Percentiles rank a stretch among this genome's conserved stretches.
phyloP scores from a whole-genome alignment of 2,888 invertebrate genomes.

The Carterocephalus palaemon region DNA sequence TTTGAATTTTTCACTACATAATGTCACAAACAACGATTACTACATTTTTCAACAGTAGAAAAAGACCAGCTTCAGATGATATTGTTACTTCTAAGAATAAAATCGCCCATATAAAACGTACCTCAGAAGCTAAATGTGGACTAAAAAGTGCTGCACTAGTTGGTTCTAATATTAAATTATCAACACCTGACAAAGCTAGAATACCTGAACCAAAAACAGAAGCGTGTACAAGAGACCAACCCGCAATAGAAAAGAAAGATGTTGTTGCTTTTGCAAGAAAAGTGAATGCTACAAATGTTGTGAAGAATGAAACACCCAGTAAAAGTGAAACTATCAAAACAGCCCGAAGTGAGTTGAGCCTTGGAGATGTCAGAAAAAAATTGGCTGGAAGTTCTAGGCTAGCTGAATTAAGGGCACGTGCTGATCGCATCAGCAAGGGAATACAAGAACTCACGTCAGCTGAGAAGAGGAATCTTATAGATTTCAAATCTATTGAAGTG shows the following conservation, averaged over 20 bases:
- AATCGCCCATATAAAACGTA: slow-evolving; percentile 53
- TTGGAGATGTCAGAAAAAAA: slow-evolving; percentile 84
- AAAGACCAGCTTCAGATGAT: slow-evolving; percentile 86
- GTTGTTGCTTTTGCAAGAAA: slow-evolving; percentile 54
- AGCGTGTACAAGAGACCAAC: slow-evolving; percentile 12
- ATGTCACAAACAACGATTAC: slow-evolving; percentile 90
- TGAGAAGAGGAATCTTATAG: slow-evolving; percentile 78
- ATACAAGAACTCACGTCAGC: slow-evolving; percentile 79
- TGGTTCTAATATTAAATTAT: neutral
- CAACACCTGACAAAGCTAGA: neutral
- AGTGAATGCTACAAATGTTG: slow-evolving; percentile 48
- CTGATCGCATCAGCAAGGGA: slow-evolving; percentile 81
- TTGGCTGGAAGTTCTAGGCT: slow-evolving; percentile 83
- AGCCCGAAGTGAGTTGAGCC: slow-evolving; percentile 80
- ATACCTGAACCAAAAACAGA: slow-evolving; percentile 1
- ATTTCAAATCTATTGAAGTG: slow-evolving; percentile 86
- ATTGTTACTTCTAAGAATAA: slow-evolving; percentile 75
- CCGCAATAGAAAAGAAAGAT: slow-evolving; percentile 25
- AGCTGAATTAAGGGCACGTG: slow-evolving; percentile 83
- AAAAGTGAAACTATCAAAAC: slow-evolving; percentile 63
- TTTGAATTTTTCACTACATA: neutral
- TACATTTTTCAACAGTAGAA: slow-evolving; percentile 86
- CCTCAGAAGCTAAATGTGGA: slow-evolving; percentile 37
- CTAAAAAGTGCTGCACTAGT: slow-evolving; percentile 17
- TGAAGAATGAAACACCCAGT: slow-evolving; percentile 37